Evolutionary conservation across 2,113 vertebrate species (phyloP), one percentile per base, ranked within the genome.

Genomic region (Chamaea fasciata): DNA sequence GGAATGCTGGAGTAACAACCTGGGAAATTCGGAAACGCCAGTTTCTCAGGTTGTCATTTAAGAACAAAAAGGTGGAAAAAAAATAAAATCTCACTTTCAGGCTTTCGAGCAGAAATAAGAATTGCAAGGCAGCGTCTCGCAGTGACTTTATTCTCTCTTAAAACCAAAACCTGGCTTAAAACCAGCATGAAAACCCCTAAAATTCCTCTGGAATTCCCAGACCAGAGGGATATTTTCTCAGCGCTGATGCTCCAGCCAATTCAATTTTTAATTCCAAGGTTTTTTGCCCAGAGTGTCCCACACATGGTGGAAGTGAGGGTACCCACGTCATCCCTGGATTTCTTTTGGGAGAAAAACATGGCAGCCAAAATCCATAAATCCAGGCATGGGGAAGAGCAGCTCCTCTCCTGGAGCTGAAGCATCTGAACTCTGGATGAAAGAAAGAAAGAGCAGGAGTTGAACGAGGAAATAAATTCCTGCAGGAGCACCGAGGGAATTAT

Each of bases 221-320:
- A 7, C 3, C 20, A 24, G 23, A 16, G 35, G 59, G 27, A 39
- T 47, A 9, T 68, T 53, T 53, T n/a, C 33, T 59, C 11, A 0
- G 17, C 19, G 39, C 39, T 77, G 44, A 28, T 23, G 2, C 18
- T 74, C 13, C 35, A 63, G 13, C 7, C 2, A 31, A 6, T 50
- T 41, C 10, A 16, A 0, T 6, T 82, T 85, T 67, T 16, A 30
- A 68, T 10, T n/a, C 59, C 15, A 3, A 18, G 13, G 3, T 28
- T 52, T 3, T 55, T 71, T 10, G 10, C 49, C 6, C 0, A 1
- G 35, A 37, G 6, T 3, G 22, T 41, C n/a, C 49, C 49, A 23
- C 28, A 3, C 5, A 2, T 8, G 50, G n/a, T 35, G 31, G 42
- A 2, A 57, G 4, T 5, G 42, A 17, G 30, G 11, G 10, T 2